Conservation (phyloP, 2,888 invertebrate species). For the Cecidostiba fungosa region DNA sequence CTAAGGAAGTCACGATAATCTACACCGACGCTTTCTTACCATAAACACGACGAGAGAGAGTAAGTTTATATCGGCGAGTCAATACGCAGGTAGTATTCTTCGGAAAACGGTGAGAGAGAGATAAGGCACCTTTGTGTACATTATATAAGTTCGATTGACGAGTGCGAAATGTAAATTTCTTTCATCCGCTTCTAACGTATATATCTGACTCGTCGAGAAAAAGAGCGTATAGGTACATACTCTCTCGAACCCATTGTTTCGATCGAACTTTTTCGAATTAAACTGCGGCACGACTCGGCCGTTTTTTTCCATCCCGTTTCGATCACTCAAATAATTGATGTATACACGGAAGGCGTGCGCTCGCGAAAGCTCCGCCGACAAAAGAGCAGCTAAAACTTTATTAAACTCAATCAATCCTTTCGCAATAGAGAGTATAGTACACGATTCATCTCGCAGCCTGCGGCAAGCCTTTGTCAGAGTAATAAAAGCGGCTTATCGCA, state of each 20-base stretch:
- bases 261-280: slow-evolving; percentile 19
- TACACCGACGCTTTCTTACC: slow-evolving; percentile 21
- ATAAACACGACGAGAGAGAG: slow-evolving; percentile 28
- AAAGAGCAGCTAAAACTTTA: slow-evolving; percentile 40
- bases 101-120: not conserved
- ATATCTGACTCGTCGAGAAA: not conserved
- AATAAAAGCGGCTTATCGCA: slow-evolving; percentile 33
- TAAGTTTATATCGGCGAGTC: not conserved
- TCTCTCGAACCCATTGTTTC: not conserved
- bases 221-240: not conserved
- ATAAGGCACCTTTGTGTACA: not conserved
- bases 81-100: not conserved
- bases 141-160: not conserved
- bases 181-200: not conserved
- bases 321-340: slow-evolving; percentile 8
- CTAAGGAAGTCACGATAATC: slow-evolving; percentile 39
- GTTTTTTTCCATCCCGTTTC: slow-evolving; percentile 20
- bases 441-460: not conserved
- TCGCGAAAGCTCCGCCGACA: not conserved
- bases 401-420: slow-evolving; percentile 38
- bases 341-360: not conserved
- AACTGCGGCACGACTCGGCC: not conserved
- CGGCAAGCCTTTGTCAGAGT: slow-evolving; percentile 5
- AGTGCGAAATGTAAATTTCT: slow-evolving; percentile 4
- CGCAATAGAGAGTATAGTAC: not conserved